Base-by-base conservation (phyloP, 2,113 vertebrate genomes). In the Bathybates hornii region DNA sequence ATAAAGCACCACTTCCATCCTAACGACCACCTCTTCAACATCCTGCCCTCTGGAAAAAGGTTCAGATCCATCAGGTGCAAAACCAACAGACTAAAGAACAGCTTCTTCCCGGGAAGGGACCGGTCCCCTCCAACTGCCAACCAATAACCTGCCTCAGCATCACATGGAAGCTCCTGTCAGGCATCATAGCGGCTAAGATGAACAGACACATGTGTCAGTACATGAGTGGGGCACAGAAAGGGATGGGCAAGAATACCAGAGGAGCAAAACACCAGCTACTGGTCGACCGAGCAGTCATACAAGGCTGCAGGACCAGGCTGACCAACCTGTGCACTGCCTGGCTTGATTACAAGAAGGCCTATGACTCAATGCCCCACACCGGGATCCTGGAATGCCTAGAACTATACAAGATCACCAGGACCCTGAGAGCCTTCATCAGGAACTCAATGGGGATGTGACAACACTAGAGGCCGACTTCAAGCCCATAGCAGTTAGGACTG, bases 121-220 rank as follows among this genome's bases (percentile, higher is more conserved):
- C 1, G 13, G 13, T 0, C 7, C 16, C 9, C 29, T 61, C 57
- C 8, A 61, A 34, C 57, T 61, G 17, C 57, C 9, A 0, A 61
- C 57, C 57, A 34, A 1, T 0, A 61, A 61, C 57, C 57, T 61
- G 29, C 29, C 1, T 57, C 57, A 61, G 57, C 14, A 61, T 0
- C 57, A 61, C 27, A 4, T 17, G 57, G 57, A 10, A 0, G 27
- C 57, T 61, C 27, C 57, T 61, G 57, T 61, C 57, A 61, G 57
- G 27, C 27, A 4, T 61, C 27, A 32, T 0, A 61, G 57, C 4
- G 0, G 13, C 56, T 27, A 27, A 57, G 4, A 57, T 57, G 54
- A 57, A 57, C 54, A 57, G 21, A 2, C 54, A 27, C 3, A 6
- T 13, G 53, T 2, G 4, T 13, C 21, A 1, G 7, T 56, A 6